Conservation (phyloP, 1,140 invertebrate species). For the Zaprionus capensis region DNA sequence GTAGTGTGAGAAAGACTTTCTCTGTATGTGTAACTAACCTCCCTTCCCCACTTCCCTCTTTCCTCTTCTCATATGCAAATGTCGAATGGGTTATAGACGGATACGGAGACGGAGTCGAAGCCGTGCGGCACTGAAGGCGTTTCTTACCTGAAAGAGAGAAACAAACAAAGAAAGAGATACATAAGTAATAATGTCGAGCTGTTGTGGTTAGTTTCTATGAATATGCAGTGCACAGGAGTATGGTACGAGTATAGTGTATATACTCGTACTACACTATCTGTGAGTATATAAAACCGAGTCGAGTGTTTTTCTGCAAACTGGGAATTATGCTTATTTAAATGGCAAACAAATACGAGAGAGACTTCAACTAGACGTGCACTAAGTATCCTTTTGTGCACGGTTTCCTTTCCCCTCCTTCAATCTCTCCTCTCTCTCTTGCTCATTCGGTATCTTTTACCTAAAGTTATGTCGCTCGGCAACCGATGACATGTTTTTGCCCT, state of each 20-base stretch:
- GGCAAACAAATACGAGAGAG: slow-evolving; percentile 68
- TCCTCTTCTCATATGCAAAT: slow-evolving; percentile 59
- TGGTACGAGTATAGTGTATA: background rate
- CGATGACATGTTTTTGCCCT: slow-evolving; percentile 70
- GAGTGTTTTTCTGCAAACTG: slow-evolving; percentile 33
- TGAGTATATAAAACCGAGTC: background rate
- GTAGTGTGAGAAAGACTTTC: background rate
- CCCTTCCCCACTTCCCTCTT: background rate
- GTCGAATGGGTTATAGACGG: slow-evolving; percentile 47
- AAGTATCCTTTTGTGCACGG: slow-evolving; percentile 10
- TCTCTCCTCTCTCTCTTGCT: background rate
- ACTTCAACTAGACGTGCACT: slow-evolving; percentile 8
- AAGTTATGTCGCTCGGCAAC: slow-evolving; percentile 52
- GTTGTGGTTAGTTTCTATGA: slow-evolving; percentile 63
- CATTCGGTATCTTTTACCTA: slow-evolving; percentile 27
- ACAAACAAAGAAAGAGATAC: slow-evolving; percentile 60
- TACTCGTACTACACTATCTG: background rate
- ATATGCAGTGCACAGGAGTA: slow-evolving; percentile 52
- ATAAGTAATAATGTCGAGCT: slow-evolving; percentile 72
- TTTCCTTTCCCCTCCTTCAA: background rate
- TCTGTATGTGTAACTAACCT: slow-evolving; percentile 34
- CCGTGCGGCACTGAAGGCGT: slow-evolving; percentile 15
- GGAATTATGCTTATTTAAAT: slow-evolving; percentile 80
- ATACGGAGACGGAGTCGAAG: background rate
- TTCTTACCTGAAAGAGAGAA: slow-evolving; percentile 65